Percentiles rank a stretch among this genome's conserved stretches.
phyloP scores from a whole-genome alignment of 2,797 vertebrate genomes.

The Hipposideros larvatus region DNA sequence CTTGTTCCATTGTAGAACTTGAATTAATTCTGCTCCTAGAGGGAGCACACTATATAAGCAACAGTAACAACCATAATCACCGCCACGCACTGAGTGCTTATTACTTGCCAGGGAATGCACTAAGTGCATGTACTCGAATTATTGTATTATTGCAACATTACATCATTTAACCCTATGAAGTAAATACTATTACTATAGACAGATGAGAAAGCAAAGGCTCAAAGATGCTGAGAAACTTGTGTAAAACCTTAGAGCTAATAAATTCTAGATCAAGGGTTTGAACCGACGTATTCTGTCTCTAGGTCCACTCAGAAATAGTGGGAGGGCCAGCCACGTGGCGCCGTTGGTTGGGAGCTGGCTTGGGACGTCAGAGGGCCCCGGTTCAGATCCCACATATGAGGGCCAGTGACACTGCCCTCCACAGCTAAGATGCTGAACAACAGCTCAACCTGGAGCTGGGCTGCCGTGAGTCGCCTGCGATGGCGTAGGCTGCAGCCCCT shows the following conservation, averaged over 20 bases:
- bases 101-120: not conserved
- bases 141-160: not conserved
- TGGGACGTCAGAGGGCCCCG: no score
- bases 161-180: not conserved
- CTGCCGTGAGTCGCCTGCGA: no score
- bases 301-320: no score
- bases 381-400: no score
- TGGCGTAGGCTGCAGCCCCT: no score
- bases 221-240: not conserved
- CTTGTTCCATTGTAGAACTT: conserved; percentile 11
- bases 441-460: no score
- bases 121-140: not conserved
- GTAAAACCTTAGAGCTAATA: not conserved
- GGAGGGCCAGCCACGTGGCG: no score
- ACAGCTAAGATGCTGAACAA: no score
- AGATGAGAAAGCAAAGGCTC: not conserved
- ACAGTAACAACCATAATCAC: not conserved
- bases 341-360: no score
- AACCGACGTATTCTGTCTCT: not conserved
- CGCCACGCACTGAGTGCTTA: not conserved
- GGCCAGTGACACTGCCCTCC: no score
- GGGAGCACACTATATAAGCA: not conserved
- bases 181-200: not conserved
- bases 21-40: conserved; percentile 20
- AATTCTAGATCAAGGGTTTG: conserved; percentile 29